phyloP scores from a whole-genome alignment of 2,113 vertebrate species.

The Riparia riparia region DNA sequence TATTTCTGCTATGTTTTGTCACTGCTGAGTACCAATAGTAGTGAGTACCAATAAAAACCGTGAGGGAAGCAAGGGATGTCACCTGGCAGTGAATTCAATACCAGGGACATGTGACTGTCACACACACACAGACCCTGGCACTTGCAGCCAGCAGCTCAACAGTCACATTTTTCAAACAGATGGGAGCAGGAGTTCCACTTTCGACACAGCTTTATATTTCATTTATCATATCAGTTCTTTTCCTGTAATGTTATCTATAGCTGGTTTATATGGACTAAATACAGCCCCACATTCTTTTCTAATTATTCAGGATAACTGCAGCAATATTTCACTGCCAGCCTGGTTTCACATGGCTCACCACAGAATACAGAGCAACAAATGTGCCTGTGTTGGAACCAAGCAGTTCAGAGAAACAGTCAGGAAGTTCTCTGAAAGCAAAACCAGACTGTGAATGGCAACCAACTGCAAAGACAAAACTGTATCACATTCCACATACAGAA shows the following conservation, averaged over 20 bases:
- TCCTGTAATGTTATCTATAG: neutral
- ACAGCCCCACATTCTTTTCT: neutral
- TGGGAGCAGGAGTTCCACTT: neutral
- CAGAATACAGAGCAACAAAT: neutral
- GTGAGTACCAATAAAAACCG: neutral
- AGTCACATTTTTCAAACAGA: neutral
- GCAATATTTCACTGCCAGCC: neutral
- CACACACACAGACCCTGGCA: neutral
- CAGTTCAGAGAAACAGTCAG: neutral
- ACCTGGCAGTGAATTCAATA: neutral
- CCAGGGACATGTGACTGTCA: conserved; percentile 21
- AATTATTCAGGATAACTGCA: neutral
- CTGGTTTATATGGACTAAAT: neutral
- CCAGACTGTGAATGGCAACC: neutral
- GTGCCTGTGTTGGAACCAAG: neutral
- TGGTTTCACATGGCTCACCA: neutral
- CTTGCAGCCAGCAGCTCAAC: neutral
- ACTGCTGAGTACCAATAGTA: neutral
- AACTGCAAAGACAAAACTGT: neutral
- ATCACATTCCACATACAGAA: neutral
- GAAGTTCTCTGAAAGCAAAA: neutral
- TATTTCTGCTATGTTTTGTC: neutral
- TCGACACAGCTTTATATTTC: neutral
- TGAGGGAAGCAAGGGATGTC: neutral
- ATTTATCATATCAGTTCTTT: neutral